Evolutionary conservation across 37 sponge, comb jelly and placozoan genomes (phyloP).

Genomic region (Ephydatia muelleri): DNA sequence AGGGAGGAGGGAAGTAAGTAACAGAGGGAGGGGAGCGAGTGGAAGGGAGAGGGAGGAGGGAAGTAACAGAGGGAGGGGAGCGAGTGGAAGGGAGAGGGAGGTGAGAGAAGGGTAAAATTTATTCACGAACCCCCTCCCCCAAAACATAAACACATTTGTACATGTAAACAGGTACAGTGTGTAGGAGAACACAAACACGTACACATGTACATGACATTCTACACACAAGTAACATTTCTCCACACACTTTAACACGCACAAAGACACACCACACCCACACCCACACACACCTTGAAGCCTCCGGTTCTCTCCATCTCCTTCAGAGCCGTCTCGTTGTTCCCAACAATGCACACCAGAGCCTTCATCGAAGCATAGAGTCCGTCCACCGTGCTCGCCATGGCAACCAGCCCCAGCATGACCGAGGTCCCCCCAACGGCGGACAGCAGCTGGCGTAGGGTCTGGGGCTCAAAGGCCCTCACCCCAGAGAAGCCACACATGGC

Average conservation of each 20-base stretch:
- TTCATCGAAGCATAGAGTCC: conserved; percentile 91
- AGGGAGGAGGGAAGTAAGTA: too few species aligned
- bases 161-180: too few species aligned
- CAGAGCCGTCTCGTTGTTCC: conserved; percentile 69
- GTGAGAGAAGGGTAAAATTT: too few species aligned
- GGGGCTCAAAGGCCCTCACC: conserved; percentile 52
- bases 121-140: too few species aligned
- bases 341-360: conserved; percentile 87
- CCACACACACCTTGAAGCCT: conserved; percentile 73
- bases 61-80: too few species aligned
- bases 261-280: background rate
- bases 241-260: background rate
- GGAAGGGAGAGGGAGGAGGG: too few species aligned
- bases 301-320: conserved; percentile 90
- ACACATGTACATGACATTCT: too few species aligned
- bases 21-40: too few species aligned
- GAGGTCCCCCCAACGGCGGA: conserved; percentile 85
- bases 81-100: too few species aligned
- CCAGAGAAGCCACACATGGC: conserved; percentile 81
- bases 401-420: conserved; percentile 88
- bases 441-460: conserved; percentile 62
- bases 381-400: conserved; percentile 89
- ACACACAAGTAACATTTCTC: background rate
- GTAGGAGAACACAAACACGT: too few species aligned
- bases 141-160: too few species aligned